These are phyloP conservation scores for Orycteropus afer DNA, from an alignment of 2,113 vertebrate species.

Conservation along the genomic window DNA sequence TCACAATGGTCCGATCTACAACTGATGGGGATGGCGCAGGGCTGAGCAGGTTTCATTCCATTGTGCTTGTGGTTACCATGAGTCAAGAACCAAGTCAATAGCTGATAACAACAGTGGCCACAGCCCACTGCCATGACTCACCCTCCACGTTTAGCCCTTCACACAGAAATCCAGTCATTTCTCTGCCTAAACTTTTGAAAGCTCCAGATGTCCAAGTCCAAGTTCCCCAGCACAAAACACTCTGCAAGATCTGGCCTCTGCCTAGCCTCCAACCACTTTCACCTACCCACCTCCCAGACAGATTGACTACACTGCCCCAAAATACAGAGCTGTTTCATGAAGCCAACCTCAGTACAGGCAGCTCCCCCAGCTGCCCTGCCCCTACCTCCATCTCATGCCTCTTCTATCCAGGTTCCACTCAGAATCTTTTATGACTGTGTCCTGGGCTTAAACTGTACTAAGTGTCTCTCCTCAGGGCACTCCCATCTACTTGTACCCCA, in stretches of 20 bases:
- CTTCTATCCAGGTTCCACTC: too few relatives aligned
- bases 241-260: not conserved
- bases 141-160: not conserved
- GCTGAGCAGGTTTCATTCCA: too few relatives aligned
- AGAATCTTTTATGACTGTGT: not conserved
- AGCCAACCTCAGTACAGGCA: not conserved
- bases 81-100: not conserved
- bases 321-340: too few relatives aligned
- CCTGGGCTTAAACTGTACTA: not conserved
- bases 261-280: not conserved
- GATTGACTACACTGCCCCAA: not conserved
- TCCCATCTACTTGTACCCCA: not conserved
- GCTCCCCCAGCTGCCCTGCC: not conserved
- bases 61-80: too few relatives aligned
- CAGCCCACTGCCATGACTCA: not conserved
- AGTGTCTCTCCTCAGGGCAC: not conserved
- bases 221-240: not conserved
- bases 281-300: not conserved
- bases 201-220: not conserved
- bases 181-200: not conserved
- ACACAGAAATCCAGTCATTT: not conserved
- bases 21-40: too few relatives aligned
- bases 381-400: not conserved
- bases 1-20: not conserved
- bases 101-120: not conserved